phyloP scores from a whole-genome alignment of 2,113 vertebrate genomes.

The Ariopsis seemanni region DNA sequence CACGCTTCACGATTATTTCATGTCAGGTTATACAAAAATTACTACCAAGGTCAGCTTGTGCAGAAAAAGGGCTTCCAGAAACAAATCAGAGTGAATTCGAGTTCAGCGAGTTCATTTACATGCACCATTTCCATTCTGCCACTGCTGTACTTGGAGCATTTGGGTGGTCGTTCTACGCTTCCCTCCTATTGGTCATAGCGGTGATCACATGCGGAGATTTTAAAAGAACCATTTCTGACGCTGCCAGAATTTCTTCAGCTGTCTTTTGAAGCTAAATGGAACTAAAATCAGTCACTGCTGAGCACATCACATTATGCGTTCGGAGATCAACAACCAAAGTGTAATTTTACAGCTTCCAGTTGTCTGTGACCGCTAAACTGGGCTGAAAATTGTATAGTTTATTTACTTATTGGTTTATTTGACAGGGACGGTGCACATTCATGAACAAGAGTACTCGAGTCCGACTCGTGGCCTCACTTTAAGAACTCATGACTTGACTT shows the following conservation, averaged over 20 bases:
- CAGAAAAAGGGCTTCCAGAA: not conserved
- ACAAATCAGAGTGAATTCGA: not conserved
- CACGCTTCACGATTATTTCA: not conserved
- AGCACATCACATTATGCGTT: no score
- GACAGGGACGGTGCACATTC: no score
- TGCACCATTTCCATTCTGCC: not conserved
- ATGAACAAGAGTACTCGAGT: no score
- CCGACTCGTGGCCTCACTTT: no score
- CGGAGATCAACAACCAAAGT: no score
- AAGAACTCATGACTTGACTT: no score
- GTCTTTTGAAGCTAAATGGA: no score
- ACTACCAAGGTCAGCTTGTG: not conserved
- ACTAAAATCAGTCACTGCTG: no score
- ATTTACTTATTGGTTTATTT: no score
- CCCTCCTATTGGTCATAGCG: not conserved
- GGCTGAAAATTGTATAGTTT: no score
- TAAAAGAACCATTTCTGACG: not conserved
- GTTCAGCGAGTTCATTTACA: not conserved
- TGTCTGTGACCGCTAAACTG: no score
- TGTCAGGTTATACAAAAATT: not conserved
- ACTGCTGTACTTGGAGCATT: not conserved
- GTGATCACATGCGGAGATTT: not conserved
- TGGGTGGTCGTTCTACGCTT: not conserved
- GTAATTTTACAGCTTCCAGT: no score
- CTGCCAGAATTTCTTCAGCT: not conserved